Percentiles rank a stretch among this genome's conserved stretches.
These are phyloP conservation scores for Phoebastria nigripes DNA, from an alignment of 2,797 vertebrate species.

Conservation along the genomic window DNA sequence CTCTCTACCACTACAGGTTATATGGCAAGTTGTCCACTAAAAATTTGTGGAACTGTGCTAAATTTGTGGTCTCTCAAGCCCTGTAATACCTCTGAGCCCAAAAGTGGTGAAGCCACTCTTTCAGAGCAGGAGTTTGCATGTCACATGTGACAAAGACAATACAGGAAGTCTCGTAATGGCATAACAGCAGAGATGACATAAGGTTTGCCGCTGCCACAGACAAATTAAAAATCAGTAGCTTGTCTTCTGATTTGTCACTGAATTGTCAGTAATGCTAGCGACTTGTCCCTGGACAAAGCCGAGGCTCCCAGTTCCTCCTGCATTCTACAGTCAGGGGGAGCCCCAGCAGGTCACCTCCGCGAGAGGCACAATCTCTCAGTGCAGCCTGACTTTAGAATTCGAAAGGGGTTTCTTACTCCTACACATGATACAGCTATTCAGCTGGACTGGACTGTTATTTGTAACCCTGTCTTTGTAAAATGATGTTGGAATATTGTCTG, in stretches of 20 bases:
- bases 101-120: neutral
- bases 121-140: neutral
- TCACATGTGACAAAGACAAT: neutral
- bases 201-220: neutral
- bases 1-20: neutral
- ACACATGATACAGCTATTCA: neutral
- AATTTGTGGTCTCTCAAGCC: neutral
- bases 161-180: neutral
- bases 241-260: neutral
- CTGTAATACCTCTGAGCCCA: neutral
- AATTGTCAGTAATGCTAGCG: accelerated
- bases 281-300: accelerated
- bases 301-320: neutral
- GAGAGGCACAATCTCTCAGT: neutral
- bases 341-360: accelerated
- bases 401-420: neutral
- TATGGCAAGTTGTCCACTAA: neutral
- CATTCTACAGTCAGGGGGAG: neutral
- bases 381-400: accelerated
- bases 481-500: neutral
- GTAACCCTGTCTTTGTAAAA: neutral
- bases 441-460: neutral
- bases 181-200: neutral
- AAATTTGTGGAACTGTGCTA: neutral
- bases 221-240: neutral